A percentile compares a stretch with the other conserved stretches of the same genome.
Conservation (phyloP, 2,113 vertebrate genomes). For the Acrocephalus kingi region DNA sequence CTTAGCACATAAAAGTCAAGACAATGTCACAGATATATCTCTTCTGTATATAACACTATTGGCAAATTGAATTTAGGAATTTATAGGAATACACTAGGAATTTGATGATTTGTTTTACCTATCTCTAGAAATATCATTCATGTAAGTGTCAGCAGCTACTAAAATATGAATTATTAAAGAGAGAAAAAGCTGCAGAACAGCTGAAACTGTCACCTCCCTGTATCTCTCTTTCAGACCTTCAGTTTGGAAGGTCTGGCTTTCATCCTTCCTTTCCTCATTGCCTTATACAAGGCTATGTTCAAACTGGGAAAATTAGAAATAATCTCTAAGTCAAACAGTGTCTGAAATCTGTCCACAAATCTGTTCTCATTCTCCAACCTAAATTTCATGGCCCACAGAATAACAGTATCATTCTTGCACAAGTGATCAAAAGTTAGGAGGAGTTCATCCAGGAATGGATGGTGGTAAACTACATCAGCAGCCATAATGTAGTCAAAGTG, state of each 20-base stretch:
- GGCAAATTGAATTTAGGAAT: background rate
- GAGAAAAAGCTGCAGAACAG: background rate
- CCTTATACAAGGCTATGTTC: conserved; percentile 89
- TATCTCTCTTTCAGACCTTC: background rate
- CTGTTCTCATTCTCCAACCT: conserved; percentile 86
- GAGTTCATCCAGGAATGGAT: conserved; percentile 88
- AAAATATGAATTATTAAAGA: background rate
- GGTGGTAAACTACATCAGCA: conserved; percentile 92
- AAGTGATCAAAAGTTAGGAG: conserved; percentile 90
- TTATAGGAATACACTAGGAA: background rate
- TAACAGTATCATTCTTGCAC: conserved; percentile 84
- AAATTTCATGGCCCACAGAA: conserved; percentile 95
- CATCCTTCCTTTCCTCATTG: conserved; percentile 74
- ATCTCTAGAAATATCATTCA: background rate
- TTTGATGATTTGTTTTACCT: background rate
- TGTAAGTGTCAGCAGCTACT: background rate
- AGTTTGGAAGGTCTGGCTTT: background rate
- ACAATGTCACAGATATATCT: background rate
- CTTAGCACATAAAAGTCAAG: background rate
- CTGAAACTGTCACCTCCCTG: background rate
- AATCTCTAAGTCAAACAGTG: conserved; percentile 84
- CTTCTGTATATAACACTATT: background rate
- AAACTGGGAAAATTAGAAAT: conserved; percentile 87
- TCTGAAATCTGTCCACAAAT: conserved; percentile 86
- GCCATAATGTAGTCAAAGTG: conserved; percentile 91